These are phyloP conservation scores for Armadillidium nasatum DNA, from an alignment of 1,140 invertebrate species.

Conservation along the genomic window DNA sequence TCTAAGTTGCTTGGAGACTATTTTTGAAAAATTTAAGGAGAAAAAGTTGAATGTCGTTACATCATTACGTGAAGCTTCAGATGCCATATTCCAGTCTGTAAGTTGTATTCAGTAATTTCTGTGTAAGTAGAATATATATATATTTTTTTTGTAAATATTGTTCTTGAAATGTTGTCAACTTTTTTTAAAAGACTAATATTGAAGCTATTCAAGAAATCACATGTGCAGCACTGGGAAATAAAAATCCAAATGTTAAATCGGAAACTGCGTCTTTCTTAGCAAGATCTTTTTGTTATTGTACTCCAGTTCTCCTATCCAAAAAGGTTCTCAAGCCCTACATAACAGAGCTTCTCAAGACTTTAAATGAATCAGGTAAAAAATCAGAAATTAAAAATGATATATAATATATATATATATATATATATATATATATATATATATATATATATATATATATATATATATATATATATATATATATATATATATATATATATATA, in stretches of 20 bases:
- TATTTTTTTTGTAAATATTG: too few relatives aligned
- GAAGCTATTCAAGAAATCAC: slow-evolving; percentile 84
- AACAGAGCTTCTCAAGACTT: slow-evolving; percentile 71
- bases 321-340: slow-evolving; percentile 84
- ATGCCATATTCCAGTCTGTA: slow-evolving; percentile 78
- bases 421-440: too few relatives aligned
- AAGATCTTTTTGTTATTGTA: slow-evolving; percentile 72
- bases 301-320: slow-evolving; percentile 77
- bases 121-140: too few relatives aligned
- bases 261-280: slow-evolving; percentile 86
- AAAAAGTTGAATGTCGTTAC: slow-evolving; percentile 88
- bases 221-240: slow-evolving; percentile 78
- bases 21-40: slow-evolving; percentile 96
- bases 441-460: too few relatives aligned
- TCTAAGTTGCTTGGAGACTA: slow-evolving; percentile 66
- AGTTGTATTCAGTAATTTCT: slow-evolving; percentile 48
- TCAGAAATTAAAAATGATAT: too few relatives aligned
- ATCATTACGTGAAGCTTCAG: slow-evolving; percentile 81
- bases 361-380: slow-evolving; percentile 71
- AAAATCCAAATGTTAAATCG: slow-evolving; percentile 89
- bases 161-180: too few relatives aligned
- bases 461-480: too few relatives aligned
- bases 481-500: too few relatives aligned
- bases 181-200: slow-evolving; percentile 65
- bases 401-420: too few relatives aligned